phyloP scores from a whole-genome alignment of 2,797 vertebrate genomes.

The Pseudocheirus occidentalis region DNA sequence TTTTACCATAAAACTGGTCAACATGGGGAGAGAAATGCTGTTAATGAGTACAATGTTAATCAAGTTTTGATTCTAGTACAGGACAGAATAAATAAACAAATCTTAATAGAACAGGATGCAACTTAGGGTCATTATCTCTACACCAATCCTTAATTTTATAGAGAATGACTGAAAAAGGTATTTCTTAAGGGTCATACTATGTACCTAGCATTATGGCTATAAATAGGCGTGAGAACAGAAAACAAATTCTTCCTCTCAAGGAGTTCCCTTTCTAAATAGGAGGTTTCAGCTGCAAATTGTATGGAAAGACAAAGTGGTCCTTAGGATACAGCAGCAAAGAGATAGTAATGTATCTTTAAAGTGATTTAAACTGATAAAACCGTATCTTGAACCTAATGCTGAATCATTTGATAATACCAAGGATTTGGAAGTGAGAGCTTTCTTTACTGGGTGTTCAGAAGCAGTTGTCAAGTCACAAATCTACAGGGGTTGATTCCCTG shows the following conservation, averaged over 20 bases:
- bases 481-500: not conserved
- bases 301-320: not conserved
- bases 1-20: not conserved
- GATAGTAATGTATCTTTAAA: not conserved
- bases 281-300: not conserved
- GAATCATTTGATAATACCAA: not conserved
- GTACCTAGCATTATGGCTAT: not conserved
- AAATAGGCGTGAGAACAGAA: not conserved
- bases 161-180: not conserved
- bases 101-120: not conserved
- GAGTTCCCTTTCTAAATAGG: not conserved
- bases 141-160: not conserved
- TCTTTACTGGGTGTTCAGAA: not conserved
- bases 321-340: not conserved
- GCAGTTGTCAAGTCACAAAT: not conserved
- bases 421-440: not conserved
- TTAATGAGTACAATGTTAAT: not conserved
- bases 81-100: not conserved
- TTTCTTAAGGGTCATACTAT: not conserved
- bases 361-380: not conserved
- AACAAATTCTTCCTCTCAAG: not conserved
- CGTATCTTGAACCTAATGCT: not conserved
- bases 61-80: not conserved
- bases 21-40: not conserved
- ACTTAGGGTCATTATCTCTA: not conserved